Evolutionary conservation across 2,113 vertebrate species (phyloP).

Genomic region (Hemichromis elongatus): DNA sequence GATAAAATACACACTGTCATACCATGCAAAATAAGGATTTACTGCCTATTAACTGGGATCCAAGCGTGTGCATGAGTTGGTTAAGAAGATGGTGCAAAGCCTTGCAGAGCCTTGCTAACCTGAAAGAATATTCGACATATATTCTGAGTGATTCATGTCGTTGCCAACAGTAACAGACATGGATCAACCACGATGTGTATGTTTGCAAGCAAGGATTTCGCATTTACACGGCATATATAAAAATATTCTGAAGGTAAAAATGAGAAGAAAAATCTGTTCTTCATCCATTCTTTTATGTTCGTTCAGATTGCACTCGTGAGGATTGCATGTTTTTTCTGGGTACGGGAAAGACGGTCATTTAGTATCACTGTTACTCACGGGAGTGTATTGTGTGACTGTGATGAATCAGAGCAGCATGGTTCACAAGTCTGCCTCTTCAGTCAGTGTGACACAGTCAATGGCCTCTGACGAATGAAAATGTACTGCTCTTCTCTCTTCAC

Average conservation of each 20-base stretch:
- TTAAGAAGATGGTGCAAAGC: neutral
- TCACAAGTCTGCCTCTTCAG: conserved; percentile 35
- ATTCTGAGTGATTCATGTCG: conserved; percentile 1
- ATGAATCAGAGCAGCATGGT: conserved; percentile 50
- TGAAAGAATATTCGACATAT: neutral
- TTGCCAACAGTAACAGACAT: neutral
- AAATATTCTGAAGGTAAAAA: neutral
- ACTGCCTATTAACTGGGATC: conserved; percentile 30
- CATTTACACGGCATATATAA: neutral
- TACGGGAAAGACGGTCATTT: neutral
- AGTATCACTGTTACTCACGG: neutral
- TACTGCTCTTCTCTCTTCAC: conserved; percentile 14
- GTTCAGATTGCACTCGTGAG: neutral
- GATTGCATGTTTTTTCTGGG: neutral
- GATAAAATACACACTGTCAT: conserved; percentile 5
- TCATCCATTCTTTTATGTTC: neutral
- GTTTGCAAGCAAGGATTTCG: neutral
- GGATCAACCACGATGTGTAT: neutral
- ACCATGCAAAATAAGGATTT: conserved; percentile 44
- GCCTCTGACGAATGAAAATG: conserved; percentile 55
- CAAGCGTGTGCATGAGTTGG: neutral
- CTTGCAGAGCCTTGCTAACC: neutral
- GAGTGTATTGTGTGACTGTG: conserved; percentile 23
- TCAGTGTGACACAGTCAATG: conserved; percentile 45
- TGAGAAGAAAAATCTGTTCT: neutral